Percentiles rank a stretch among this genome's conserved stretches.
These are phyloP conservation scores for Lucinisca nassula DNA, from an alignment of 2,888 invertebrate genomes.

Conservation along the genomic window DNA sequence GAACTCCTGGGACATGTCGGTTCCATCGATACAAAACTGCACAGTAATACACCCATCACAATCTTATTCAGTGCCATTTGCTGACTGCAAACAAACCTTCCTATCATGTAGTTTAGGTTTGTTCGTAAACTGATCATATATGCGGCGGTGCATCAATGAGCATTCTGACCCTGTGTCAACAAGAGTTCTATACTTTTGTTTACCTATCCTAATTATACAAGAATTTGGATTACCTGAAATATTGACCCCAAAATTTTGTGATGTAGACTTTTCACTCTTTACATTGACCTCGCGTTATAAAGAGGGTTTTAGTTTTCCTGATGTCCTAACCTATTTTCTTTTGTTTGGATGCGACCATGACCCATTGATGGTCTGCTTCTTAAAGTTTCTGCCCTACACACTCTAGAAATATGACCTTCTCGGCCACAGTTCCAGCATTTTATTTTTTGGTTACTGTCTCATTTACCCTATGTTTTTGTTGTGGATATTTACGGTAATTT, in stretches of 20 bases:
- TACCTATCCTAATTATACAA: conserved; percentile 26
- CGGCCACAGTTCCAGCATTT: not conserved
- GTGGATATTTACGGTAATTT: too few relatives aligned
- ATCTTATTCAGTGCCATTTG: too few relatives aligned
- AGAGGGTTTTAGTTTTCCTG: conserved; percentile 33
- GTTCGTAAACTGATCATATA: conserved; percentile 27
- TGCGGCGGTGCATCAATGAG: conserved; percentile 43
- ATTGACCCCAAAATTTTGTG: not conserved
- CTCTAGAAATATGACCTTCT: not conserved
- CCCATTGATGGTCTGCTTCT: not conserved
- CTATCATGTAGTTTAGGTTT: conserved; percentile 17
- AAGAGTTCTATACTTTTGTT: conserved; percentile 37
- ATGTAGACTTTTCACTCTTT: not conserved
- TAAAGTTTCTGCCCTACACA: not conserved
- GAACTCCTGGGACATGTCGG: too few relatives aligned
- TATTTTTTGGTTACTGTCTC: too few relatives aligned
- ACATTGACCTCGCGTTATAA: conserved; percentile 17
- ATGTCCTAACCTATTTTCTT: not conserved
- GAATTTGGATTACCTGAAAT: conserved; percentile 33
- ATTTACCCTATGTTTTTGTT: too few relatives aligned
- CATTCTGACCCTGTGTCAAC: conserved; percentile 46
- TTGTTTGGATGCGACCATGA: not conserved
- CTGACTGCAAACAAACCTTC: conserved; percentile 26
- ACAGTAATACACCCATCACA: too few relatives aligned
- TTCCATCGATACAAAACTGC: too few relatives aligned